Percentiles rank a stretch among this genome's conserved stretches.
Evolutionary conservation across 2,888 invertebrate genomes (phyloP).

Genomic region (Oasisia sp.): DNA sequence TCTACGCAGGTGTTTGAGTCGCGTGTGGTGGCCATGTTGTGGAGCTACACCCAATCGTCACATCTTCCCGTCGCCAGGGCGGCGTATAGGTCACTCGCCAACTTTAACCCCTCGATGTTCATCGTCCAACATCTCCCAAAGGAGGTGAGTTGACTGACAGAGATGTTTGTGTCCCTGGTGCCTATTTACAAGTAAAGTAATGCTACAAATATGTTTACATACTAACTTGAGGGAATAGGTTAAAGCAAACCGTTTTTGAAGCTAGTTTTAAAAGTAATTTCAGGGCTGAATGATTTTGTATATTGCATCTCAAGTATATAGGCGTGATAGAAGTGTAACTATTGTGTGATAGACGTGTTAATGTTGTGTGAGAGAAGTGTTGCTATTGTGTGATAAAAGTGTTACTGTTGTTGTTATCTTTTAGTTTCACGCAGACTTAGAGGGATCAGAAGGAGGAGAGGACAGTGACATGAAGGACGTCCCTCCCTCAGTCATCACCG

Average conservation of each 20-base stretch:
- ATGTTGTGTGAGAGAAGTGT: no score
- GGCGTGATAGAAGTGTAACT: no score
- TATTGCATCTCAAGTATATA: no score
- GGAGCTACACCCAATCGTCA: conserved; percentile 47
- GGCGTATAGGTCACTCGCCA: conserved; percentile 50
- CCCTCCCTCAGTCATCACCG: neutral
- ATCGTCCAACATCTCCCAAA: conserved; percentile 51
- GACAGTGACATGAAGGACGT: neutral
- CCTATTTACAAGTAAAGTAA: no score
- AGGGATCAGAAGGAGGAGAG: neutral
- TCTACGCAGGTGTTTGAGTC: neutral
- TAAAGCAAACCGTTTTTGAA: no score
- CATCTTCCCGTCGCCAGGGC: conserved; percentile 45
- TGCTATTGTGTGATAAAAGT: no score
- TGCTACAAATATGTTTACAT: no score
- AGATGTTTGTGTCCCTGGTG: no score
- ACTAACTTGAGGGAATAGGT: no score
- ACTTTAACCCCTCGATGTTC: conserved; percentile 46
- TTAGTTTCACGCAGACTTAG: neutral
- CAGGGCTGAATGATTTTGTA: no score
- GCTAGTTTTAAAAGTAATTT: no score
- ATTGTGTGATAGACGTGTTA: no score
- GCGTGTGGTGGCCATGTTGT: conserved; percentile 45
- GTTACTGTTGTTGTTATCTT: neutral
- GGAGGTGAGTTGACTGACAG: conserved; percentile 34